Evolutionary conservation across 2,113 vertebrate species (phyloP), one percentile per base, ranked within the genome.

Genomic region (Pardalotus punctatus): DNA sequence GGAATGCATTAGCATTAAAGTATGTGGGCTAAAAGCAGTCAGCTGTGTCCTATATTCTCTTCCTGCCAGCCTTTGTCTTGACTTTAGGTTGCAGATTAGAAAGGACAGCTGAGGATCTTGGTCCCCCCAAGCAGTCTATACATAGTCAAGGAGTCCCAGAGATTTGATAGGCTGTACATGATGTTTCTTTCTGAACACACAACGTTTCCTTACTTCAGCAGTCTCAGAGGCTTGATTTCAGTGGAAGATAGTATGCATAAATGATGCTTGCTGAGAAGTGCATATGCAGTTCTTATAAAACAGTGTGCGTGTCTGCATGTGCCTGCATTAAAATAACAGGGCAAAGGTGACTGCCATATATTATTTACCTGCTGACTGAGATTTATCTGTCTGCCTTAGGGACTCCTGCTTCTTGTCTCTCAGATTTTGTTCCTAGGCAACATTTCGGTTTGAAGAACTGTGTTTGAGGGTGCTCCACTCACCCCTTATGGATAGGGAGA

Each of bases 361-460:
- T 85, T 81, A 94, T 93, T 89, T 85, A 94, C 65, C 57, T 85
- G 54, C 45, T 76, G 66, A 24, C 66, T 91, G 23, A 81, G 84
- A 89, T 79, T 77, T 87, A 54, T 76, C 40, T 61, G 22, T 50
- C 25, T 82, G 53, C 89, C 53, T 87, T 33, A 81, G 65, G 23
- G 43, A 48, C 51, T 86, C 40, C 53, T 76, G 69, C 23, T n/a
- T 81, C 58, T 70, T 53, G 27, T 72, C 35, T 86, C 51, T 84
- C 60, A 43, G 40, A 70, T 71, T 87, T 81, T 83, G 54, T 91
- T 87, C 53, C 65, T 86, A 53, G 61, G 78, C 61, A 94, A 81
- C 66, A 73, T 62, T 81, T 38, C 0, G 0, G 38, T 48, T 51
- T 5, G 8, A 73, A 78, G 56, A 54, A 31, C 27, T 24, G 42